phyloP scores from a whole-genome alignment of 2,113 vertebrate genomes.

The Protobothrops flavoviridis region DNA sequence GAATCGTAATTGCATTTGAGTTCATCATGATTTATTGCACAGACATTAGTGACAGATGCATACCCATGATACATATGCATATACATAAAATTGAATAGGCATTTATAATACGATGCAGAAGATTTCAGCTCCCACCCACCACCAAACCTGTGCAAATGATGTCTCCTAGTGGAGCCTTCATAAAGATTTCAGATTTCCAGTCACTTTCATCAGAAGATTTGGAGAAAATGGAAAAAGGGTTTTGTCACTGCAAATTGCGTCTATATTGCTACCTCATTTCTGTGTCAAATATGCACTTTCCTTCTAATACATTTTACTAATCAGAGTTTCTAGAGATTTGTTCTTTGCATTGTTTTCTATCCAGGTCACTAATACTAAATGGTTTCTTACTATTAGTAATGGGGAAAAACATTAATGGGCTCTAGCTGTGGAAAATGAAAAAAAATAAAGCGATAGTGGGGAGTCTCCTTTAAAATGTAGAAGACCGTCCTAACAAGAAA shows the following conservation, averaged over 20 bases:
- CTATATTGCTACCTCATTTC: not conserved
- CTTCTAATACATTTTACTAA: not conserved
- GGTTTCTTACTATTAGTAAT: not conserved
- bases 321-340: not conserved
- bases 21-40: not conserved
- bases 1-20: not conserved
- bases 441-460: not conserved
- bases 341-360: not conserved
- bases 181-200: not conserved
- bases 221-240: not conserved
- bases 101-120: not conserved
- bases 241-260: not conserved
- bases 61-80: too few species aligned
- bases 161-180: not conserved
- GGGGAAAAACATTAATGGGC: not conserved
- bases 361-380: not conserved
- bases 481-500: not conserved
- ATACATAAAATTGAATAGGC: not conserved
- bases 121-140: not conserved
- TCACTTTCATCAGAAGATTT: not conserved
- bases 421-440: not conserved
- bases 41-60: not conserved
- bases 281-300: not conserved
- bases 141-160: not conserved
- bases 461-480: not conserved